phyloP scores from a whole-genome alignment of 1,140 invertebrate genomes.

The Nomia melanderi region DNA sequence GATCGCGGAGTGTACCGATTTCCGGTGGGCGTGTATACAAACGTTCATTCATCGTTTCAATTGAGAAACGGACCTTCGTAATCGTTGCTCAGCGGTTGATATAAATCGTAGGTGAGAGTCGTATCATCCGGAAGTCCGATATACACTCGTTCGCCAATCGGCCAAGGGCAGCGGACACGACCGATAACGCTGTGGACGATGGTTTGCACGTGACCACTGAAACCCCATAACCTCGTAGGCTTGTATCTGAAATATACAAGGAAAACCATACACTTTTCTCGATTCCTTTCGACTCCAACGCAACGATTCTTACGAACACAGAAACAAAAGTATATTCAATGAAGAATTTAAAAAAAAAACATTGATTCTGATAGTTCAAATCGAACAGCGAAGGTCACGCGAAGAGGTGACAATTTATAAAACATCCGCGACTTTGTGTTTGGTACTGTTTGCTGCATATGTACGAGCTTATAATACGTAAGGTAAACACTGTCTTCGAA shows the following conservation, averaged over 20 bases:
- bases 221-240: slow-evolving; percentile 95
- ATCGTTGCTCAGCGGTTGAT: slow-evolving; percentile 86
- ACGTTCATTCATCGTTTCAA: slow-evolving; percentile 1
- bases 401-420: no score
- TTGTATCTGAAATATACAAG: slow-evolving; percentile 87
- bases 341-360: no score
- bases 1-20: no score
- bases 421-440: no score
- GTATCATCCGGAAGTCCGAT: slow-evolving; percentile 89
- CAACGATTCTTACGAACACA: no score
- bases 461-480: not conserved
- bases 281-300: no score
- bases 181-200: slow-evolving; percentile 95
- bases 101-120: slow-evolving; percentile 95
- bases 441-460: no score
- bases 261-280: no score
- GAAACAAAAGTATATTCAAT: no score
- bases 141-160: slow-evolving; percentile 89
- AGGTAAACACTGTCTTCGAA: not conserved
- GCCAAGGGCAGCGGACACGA: slow-evolving; percentile 91
- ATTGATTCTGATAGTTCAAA: no score
- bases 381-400: no score
- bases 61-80: slow-evolving; percentile 82
- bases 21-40: no score
- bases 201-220: slow-evolving; percentile 96